Conservation (phyloP, 2,113 vertebrate genomes). For the Sterrhoptilus dennistouni region DNA sequence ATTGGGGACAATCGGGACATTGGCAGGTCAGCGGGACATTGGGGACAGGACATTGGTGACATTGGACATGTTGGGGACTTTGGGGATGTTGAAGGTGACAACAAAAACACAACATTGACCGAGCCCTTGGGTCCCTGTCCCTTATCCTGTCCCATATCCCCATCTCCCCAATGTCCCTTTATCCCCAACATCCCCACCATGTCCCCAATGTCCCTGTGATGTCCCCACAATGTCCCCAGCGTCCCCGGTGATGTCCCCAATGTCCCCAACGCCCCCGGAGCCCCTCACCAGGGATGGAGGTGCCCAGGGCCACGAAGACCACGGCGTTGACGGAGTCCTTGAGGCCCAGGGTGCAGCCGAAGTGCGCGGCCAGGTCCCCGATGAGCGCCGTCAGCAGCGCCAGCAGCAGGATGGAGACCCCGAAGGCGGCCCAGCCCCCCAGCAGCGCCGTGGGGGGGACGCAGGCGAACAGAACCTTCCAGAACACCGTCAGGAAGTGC, state of each 20-base stretch:
- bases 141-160: background rate
- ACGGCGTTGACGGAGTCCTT: background rate
- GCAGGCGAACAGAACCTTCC: background rate
- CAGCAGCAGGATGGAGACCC: background rate
- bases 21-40: too few species aligned
- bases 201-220: background rate
- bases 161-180: too few species aligned
- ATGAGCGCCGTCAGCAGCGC: background rate
- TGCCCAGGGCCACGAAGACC: background rate
- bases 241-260: background rate
- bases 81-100: too few species aligned
- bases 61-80: too few species aligned
- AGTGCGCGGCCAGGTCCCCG: background rate
- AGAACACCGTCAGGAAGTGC: background rate
- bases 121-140: background rate
- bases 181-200: background rate
- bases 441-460: background rate
- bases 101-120: background rate
- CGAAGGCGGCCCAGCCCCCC: background rate
- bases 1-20: background rate
- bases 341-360: background rate
- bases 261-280: background rate
- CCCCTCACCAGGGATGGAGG: background rate
- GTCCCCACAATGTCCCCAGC: background rate
- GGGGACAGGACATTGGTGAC: too few species aligned